Percentiles rank a stretch among this genome's conserved stretches.
Conservation (phyloP, 2,797 vertebrate species). For the Psittacula derbiana region DNA sequence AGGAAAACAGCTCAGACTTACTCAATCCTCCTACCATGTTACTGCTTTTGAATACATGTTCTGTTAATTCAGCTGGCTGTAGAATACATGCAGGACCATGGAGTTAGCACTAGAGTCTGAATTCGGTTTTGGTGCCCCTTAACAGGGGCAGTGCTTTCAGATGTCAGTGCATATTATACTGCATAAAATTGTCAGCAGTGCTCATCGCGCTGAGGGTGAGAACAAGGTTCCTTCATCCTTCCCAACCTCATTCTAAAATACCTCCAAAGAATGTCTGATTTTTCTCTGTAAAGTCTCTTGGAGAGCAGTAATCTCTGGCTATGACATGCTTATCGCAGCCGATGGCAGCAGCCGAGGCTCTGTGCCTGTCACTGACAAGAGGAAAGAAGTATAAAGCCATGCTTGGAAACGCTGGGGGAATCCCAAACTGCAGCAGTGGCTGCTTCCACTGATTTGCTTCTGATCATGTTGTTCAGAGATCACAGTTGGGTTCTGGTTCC, state of each 20-base stretch:
- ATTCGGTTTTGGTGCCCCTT: not conserved
- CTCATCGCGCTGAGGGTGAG: not conserved
- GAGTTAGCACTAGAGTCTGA: fast-evolving
- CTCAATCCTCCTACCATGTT: fast-evolving
- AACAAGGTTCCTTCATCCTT: not conserved
- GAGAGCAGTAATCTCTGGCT: not conserved
- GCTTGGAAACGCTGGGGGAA: not conserved
- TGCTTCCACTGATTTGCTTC: fast-evolving
- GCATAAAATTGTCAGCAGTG: not conserved
- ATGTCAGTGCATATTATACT: not conserved
- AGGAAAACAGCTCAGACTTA: not conserved
- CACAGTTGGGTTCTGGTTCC: not conserved
- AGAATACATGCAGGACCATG: fast-evolving
- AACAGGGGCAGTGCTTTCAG: not conserved
- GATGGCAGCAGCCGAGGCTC: not conserved
- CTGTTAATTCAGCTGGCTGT: not conserved
- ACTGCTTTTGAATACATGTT: not conserved
- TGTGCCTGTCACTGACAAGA: not conserved
- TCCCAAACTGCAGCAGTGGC: not conserved
- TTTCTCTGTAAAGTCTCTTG: not conserved
- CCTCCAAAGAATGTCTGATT: not conserved
- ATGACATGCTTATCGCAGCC: fast-evolving
- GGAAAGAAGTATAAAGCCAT: too few relatives aligned
- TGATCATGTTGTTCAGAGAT: not conserved
- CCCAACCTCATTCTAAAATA: not conserved